Percentiles rank a stretch among this genome's conserved stretches.
Evolutionary conservation across 2,888 invertebrate genomes (phyloP).

Genomic region (Pristionchus mayeri): DNA sequence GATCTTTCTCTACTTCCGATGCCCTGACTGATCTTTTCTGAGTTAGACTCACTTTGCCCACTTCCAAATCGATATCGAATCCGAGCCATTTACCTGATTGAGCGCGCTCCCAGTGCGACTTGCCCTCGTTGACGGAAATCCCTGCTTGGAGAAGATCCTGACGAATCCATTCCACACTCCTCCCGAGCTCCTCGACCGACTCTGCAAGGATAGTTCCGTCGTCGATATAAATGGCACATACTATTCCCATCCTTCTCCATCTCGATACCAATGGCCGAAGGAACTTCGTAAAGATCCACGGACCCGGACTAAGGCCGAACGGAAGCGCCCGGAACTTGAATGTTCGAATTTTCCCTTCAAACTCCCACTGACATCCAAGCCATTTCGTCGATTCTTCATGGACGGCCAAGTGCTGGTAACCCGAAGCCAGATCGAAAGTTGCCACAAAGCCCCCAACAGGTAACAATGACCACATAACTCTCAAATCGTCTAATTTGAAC

Average conservation of each 20-base stretch:
- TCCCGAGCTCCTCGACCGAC: background rate
- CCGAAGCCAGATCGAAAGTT: too few species aligned
- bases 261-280: background rate
- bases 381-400: too few species aligned
- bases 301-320: background rate
- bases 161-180: background rate
- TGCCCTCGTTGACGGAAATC: background rate
- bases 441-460: too few species aligned
- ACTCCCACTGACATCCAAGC: too few species aligned
- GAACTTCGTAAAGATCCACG: slow-evolving; percentile 1
- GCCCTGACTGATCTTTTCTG: background rate
- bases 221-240: background rate
- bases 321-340: too few species aligned
- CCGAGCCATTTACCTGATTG: background rate
- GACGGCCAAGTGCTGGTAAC: too few species aligned
- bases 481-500: too few species aligned
- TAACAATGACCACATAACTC: too few species aligned
- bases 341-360: too few species aligned
- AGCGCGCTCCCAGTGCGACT: background rate
- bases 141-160: background rate
- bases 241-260: background rate
- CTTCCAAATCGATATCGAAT: background rate
- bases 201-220: background rate
- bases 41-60: background rate
- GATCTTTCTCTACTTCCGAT: background rate